A percentile compares a stretch with the other conserved stretches of the same genome.
Conservation (phyloP, 2,113 vertebrate genomes). For the Chloropsis cyanopogon region DNA sequence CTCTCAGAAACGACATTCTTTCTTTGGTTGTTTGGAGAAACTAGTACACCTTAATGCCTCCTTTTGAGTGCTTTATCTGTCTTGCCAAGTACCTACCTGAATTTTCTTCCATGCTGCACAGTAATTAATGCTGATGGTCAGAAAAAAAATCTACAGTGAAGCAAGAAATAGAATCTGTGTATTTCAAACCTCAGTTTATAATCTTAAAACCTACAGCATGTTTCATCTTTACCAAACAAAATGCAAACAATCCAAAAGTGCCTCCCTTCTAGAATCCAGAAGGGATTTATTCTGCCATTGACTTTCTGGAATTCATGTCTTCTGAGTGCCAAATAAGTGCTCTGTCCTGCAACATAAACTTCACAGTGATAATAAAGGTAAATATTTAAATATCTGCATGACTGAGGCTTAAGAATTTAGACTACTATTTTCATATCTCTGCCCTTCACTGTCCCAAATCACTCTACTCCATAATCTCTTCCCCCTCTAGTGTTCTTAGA, state of each 20-base stretch:
- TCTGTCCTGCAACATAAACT: not conserved
- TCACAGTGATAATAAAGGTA: not conserved
- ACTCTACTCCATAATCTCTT: not conserved
- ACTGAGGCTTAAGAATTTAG: not conserved
- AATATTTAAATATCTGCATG: not conserved
- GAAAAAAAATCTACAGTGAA: not conserved
- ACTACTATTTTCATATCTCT: not conserved
- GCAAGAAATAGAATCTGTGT: not conserved
- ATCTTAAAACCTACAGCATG: not conserved
- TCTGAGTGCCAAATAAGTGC: not conserved
- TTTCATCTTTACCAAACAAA: not conserved
- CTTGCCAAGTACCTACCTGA: not conserved
- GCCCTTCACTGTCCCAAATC: not conserved
- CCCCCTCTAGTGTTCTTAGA: not conserved
- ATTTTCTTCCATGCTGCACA: not conserved
- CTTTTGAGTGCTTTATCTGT: not conserved
- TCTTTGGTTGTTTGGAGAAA: not conserved
- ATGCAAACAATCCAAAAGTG: not conserved
- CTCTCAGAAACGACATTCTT: not conserved
- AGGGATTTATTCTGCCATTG: not conserved
- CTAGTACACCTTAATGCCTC: not conserved
- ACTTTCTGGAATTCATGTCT: not conserved
- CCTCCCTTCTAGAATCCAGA: not conserved
- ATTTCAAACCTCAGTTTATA: not conserved
- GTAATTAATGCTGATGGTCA: not conserved